Conservation (phyloP, 1,140 invertebrate species). For the Drosophila elegans region DNA sequence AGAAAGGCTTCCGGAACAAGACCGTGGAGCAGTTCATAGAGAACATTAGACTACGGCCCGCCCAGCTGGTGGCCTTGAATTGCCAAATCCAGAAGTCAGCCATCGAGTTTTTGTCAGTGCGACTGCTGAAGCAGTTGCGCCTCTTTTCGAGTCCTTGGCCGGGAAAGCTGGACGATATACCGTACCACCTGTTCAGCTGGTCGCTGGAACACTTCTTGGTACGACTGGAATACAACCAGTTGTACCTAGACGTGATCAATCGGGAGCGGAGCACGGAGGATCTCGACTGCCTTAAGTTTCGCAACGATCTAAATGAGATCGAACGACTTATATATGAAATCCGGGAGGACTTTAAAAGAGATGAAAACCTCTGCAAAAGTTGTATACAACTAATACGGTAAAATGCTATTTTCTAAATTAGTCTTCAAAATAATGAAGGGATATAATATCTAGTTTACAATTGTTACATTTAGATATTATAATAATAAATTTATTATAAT, state of each 20-base stretch:
- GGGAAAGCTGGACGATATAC: slow-evolving; percentile 12
- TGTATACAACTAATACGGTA: slow-evolving; percentile 22
- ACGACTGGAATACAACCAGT: slow-evolving; percentile 17
- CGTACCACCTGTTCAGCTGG: slow-evolving; percentile 51
- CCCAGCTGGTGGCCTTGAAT: background rate
- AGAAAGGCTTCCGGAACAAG: background rate
- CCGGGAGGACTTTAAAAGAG: background rate
- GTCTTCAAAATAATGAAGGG: too few relatives aligned
- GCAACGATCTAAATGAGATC: slow-evolving; percentile 46
- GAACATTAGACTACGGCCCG: fast-evolving
- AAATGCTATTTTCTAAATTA: background rate
- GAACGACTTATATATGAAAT: slow-evolving; percentile 18
- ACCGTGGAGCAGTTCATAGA: background rate
- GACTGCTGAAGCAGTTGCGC: slow-evolving; percentile 29
- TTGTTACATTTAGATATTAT: too few relatives aligned
- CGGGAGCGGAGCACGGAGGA: slow-evolving; percentile 23
- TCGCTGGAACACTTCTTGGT: slow-evolving; percentile 40
- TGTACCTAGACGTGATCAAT: slow-evolving; percentile 53
- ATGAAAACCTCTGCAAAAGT: slow-evolving; percentile 20
- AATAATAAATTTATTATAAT: too few relatives aligned
- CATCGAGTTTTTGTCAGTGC: slow-evolving; percentile 36
- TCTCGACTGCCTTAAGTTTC: slow-evolving; percentile 54
- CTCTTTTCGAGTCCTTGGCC: slow-evolving; percentile 35
- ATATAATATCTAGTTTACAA: too few relatives aligned
- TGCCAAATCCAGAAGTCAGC: slow-evolving; percentile 33